These are phyloP conservation scores for Mesorhabditis spiculigera DNA, from an alignment of 2,888 invertebrate genomes.

Conservation along the genomic window DNA sequence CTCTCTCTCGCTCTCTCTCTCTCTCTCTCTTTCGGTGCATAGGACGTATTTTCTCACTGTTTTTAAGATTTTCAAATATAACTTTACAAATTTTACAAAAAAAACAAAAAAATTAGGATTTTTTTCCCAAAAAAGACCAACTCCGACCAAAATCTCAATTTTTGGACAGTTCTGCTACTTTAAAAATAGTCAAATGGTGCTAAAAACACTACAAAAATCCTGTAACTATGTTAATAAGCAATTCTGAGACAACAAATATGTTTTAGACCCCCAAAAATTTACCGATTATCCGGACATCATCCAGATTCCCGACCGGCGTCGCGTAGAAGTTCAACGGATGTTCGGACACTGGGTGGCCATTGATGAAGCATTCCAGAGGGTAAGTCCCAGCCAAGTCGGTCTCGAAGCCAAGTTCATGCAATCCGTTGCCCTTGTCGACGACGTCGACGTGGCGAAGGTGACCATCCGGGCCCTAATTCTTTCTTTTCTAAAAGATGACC, in stretches of 20 bases:
- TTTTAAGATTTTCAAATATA: too few relatives aligned
- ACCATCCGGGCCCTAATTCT: slow-evolving; percentile 32
- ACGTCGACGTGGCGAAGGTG: slow-evolving; percentile 19
- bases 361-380: slow-evolving; percentile 19
- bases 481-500: background rate
- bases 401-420: background rate
- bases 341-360: slow-evolving; percentile 20
- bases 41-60: too few relatives aligned
- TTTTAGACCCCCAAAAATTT: background rate
- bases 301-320: slow-evolving; percentile 19
- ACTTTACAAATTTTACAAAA: too few relatives aligned
- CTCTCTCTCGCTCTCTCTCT: slow-evolving; percentile 5
- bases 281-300: slow-evolving; percentile 12
- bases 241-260: background rate
- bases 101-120: too few relatives aligned
- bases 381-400: slow-evolving; percentile 25
- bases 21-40: slow-evolving; percentile 10
- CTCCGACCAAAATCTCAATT: too few relatives aligned
- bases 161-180: too few relatives aligned
- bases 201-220: too few relatives aligned
- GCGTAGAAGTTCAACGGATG: slow-evolving; percentile 13
- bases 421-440: background rate
- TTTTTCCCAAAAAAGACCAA: too few relatives aligned
- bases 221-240: too few relatives aligned
- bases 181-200: too few relatives aligned